phyloP scores from a whole-genome alignment of 2,888 invertebrate species.

The Noctua janthe region DNA sequence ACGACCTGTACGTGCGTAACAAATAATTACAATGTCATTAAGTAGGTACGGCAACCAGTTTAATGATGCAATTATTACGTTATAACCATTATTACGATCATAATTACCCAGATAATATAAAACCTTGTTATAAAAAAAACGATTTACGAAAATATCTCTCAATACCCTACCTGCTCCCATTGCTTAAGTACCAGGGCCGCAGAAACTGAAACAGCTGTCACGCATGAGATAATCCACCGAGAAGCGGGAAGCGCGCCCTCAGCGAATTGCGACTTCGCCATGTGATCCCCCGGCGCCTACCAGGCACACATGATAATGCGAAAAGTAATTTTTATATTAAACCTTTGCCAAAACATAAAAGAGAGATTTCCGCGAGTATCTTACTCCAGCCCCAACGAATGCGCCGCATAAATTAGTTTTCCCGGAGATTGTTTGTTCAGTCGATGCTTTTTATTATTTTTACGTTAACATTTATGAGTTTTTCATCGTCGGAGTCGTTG shows the following conservation, averaged over 20 bases:
- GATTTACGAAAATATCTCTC: slow-evolving; percentile 22
- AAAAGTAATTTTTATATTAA: slow-evolving; percentile 90
- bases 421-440: slow-evolving; percentile 87
- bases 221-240: slow-evolving; percentile 86
- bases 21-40: neutral
- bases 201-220: slow-evolving; percentile 83
- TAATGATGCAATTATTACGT: neutral
- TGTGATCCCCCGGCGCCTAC: slow-evolving; percentile 78
- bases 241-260: slow-evolving; percentile 79
- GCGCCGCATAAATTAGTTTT: slow-evolving; percentile 89
- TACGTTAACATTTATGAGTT: slow-evolving; percentile 87
- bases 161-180: slow-evolving; percentile 62
- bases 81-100: neutral
- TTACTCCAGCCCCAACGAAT: slow-evolving; percentile 80
- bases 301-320: slow-evolving; percentile 87
- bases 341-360: slow-evolving; percentile 88
- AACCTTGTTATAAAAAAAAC: neutral
- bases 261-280: slow-evolving; percentile 77
- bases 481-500: slow-evolving; percentile 72
- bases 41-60: neutral
- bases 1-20: neutral
- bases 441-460: slow-evolving; percentile 82
- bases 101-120: neutral
- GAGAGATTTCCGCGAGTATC: slow-evolving; percentile 82
- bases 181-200: slow-evolving; percentile 75